Evolutionary conservation across 1,140 invertebrate species (phyloP), one percentile per base, ranked within the genome.

Genomic region (Metopolophium dirhodum): DNA sequence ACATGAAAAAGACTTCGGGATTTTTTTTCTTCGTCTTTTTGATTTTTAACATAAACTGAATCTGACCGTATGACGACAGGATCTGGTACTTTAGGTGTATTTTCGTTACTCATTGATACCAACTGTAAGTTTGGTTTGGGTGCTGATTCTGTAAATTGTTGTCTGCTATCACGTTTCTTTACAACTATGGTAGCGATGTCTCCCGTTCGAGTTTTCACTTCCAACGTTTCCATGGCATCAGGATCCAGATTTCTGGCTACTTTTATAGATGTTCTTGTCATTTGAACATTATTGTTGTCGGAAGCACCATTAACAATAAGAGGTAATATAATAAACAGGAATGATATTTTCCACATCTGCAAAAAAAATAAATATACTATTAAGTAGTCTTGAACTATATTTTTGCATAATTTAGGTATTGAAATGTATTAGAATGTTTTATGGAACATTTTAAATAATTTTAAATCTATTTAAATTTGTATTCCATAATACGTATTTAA

Each of bases 241-340:
- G 97, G 97, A 95, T 97, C 96, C 4, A 98, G 95, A 95, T 97
- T 97, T 94, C 97, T 96, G 0, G 97, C 96, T 7, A 98, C 97
- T 95, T 97, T 97, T 2, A 98, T 95, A 94, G 97, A 96, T 8
- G 97, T 98, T 89, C 97, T 96, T 7, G 97, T 96, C 61, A 96
- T 95, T 8, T 96, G 96, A 45, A 92, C 90, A 49, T 94, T 94
- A 49, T 94, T 94, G 8, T 90, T 91, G 45, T 90, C 57, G 35
- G 90, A 83, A 68, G 35, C 30, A 45, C 68, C 41, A 35, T 47
- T 23, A 23, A 90, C 47, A 54, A 90, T 41, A 47, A 91, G 22
- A n/a, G 85, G 88, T 77, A 93, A 77, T 88, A 94, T n/a, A 35
- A 94, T 37, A n/a, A 94, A 47, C 77, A 93, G 35, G 8, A 82